These are phyloP conservation scores for Vanessa tameamea DNA, from an alignment of 1,140 invertebrate species.

Conservation along the genomic window DNA sequence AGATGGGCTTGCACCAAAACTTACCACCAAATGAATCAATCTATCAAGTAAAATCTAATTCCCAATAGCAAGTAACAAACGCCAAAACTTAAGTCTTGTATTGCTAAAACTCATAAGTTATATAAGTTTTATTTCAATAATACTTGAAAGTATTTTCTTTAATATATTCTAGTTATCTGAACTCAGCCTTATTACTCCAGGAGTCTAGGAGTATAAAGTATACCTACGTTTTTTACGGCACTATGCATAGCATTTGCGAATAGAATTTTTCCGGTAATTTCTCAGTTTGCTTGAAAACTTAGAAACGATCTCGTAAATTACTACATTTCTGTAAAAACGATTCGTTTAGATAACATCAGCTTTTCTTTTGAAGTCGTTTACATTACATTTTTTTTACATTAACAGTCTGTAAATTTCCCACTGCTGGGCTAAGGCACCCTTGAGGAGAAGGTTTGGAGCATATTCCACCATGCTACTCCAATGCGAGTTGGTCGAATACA, in stretches of 20 bases:
- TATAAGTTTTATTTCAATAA: neutral
- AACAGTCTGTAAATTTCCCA: no score
- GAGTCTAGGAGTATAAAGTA: neutral
- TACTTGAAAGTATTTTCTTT: neutral
- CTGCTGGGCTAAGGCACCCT: no score
- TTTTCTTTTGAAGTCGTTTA: no score
- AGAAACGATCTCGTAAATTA: slow-evolving; percentile 2
- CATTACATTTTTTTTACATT: no score
- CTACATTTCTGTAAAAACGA: neutral
- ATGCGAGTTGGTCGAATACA: no score
- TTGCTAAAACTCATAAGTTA: neutral
- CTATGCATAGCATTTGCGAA: slow-evolving; percentile 3
- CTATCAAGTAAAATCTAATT: neutral
- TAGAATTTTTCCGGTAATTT: slow-evolving; percentile 12
- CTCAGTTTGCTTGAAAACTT: slow-evolving; percentile 11
- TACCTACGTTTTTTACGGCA: neutral
- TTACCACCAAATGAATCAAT: neutral
- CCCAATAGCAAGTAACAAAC: neutral
- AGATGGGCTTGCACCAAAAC: no score
- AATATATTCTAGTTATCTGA: neutral
- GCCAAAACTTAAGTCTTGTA: neutral
- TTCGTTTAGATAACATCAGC: neutral
- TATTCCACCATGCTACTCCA: no score
- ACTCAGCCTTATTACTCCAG: neutral
- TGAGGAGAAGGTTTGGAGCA: no score